A percentile compares a stretch with the other conserved stretches of the same genome.
Evolutionary conservation across 2,797 vertebrate species (phyloP).

Genomic region (Eleutherodactylus coqui): DNA sequence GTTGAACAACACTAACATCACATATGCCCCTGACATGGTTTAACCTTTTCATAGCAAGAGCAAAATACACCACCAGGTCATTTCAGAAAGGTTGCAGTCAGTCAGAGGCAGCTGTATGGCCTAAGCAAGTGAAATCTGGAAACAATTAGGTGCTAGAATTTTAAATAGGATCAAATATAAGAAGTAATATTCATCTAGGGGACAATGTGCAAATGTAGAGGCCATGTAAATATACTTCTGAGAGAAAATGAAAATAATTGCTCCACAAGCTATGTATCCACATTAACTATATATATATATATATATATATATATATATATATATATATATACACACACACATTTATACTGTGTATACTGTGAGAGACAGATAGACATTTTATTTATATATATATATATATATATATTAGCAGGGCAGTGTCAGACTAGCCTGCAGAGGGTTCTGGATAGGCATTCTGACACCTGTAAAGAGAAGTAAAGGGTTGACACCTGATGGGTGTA

Average conservation of each 20-base stretch:
- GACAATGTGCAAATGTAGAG: background rate
- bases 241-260: background rate
- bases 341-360: too few species aligned
- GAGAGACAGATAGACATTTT: too few species aligned
- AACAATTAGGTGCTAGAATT: conserved; percentile 10
- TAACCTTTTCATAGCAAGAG: conserved; percentile 33
- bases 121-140: conserved; percentile 15
- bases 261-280: too few species aligned
- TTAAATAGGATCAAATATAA: background rate
- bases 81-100: background rate
- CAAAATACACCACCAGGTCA: conserved; percentile 17
- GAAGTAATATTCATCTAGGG: background rate
- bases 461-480: too few species aligned
- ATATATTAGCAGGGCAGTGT: too few species aligned
- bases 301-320: background rate
- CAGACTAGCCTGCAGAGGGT: too few species aligned
- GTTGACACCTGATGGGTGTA: too few species aligned
- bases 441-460: too few species aligned
- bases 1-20: conserved; percentile 26
- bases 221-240: background rate
- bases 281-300: too few species aligned
- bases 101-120: conserved; percentile 26
- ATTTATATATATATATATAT: too few species aligned
- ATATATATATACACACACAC: too few species aligned
- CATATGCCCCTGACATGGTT: conserved; percentile 33